Conservation (phyloP, 2,113 vertebrate genomes). For the Rutilus rutilus region DNA sequence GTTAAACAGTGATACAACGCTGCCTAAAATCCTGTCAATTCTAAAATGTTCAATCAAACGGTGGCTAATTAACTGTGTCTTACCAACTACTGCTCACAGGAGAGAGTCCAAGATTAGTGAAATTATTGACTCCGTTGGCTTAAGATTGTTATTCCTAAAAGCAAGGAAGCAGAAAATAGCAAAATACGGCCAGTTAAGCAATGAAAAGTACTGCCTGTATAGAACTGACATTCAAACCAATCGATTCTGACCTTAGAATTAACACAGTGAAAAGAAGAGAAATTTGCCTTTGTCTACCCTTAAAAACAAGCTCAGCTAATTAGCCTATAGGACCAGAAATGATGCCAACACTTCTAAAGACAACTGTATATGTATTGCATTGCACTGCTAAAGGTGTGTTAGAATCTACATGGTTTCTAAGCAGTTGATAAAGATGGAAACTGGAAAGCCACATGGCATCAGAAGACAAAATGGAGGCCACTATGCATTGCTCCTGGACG, state of each 20-base stretch:
- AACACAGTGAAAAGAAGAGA: neutral
- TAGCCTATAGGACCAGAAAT: neutral
- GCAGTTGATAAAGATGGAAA: neutral
- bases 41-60: neutral
- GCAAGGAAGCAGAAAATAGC: constrained; percentile 34
- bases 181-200: constrained; percentile 15
- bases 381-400: neutral
- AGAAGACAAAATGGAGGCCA: too few relatives aligned
- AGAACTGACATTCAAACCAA: neutral
- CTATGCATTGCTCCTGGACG: too few relatives aligned
- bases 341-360: neutral
- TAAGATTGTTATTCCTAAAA: constrained; percentile 18
- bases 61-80: constrained; percentile 20
- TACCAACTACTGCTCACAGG: neutral
- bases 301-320: constrained; percentile 1
- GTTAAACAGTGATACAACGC: neutral
- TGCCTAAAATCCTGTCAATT: neutral
- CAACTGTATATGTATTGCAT: neutral
- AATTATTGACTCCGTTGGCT: constrained; percentile 15
- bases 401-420: neutral
- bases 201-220: neutral
- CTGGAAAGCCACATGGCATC: too few relatives aligned
- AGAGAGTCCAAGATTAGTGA: constrained; percentile 17
- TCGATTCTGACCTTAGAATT: constrained; percentile 13
- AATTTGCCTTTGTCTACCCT: neutral